Base-by-base conservation (phyloP, 1,140 invertebrate genomes). In the Lucilia sericata region DNA sequence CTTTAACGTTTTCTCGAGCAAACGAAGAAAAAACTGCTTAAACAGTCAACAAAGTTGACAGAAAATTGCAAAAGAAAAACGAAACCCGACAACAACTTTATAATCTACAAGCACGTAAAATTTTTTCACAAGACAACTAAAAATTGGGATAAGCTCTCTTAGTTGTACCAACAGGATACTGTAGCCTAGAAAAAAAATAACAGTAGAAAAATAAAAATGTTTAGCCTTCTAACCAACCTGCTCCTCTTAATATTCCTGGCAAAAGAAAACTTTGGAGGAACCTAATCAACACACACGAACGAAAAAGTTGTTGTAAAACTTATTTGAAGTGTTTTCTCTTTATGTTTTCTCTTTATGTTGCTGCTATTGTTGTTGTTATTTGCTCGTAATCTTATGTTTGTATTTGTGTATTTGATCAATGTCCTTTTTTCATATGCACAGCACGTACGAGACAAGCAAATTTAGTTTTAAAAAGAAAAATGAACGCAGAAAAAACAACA, bases 381-480 rank as follows among this genome's bases (percentile, higher is more conserved):
- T 55, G 7, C 51, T 55, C 17, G 12, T 55, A 17, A 17, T 55
- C 12, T 13, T n/a, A 5, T 55, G 19, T 70, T 19, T 70, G 19
- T 70, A 21, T 70, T 70, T 19, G 65, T 70, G 65, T 70, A 21
- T 70, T 70, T 19, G 65, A 70, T 70, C 19, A 70, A 25, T 70
- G 60, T 85, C 86, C 87, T 87, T 88, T 89, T 86, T 87, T 89
- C 25, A 30, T 89, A 89, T 89, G 88, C 88, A 84, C 87, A 88
- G 88, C 88, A 89, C 88, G 88, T 89, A 88, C 88, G 87, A 89
- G 88, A 89, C 88, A 89, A 89, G 88, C 88, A 89, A 88, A 89
- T 89, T 89, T 88, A 89, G 88, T 88, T 86, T 84, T 87, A 88
- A 87, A 88, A 87, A 88, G 76, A 80, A 80, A 80, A 76, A 76